phyloP scores from a whole-genome alignment of 2,888 invertebrate genomes.

The Teinopalpus imperialis region DNA sequence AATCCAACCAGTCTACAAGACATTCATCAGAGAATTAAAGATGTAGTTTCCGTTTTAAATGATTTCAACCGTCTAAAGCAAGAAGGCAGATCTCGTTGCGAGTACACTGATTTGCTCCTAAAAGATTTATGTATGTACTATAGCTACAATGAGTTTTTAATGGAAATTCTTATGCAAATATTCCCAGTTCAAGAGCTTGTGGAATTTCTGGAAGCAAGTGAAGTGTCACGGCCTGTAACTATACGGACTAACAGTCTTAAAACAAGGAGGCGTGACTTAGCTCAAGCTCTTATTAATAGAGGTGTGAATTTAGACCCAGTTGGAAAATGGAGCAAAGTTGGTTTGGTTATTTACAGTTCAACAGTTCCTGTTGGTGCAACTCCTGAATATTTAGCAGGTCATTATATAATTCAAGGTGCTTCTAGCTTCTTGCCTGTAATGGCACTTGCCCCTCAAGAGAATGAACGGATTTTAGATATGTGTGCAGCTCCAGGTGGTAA shows the following conservation, averaged over 20 bases:
- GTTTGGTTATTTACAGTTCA: constrained; percentile 96
- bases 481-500: constrained; percentile 99
- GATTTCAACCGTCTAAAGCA: constrained; percentile 89
- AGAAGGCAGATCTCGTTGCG: constrained; percentile 86
- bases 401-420: constrained; percentile 98
- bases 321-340: constrained; percentile 99
- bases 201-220: constrained; percentile 98
- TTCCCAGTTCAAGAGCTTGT: constrained; percentile 93
- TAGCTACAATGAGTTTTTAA: constrained; percentile 97
- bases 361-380: constrained; percentile 99
- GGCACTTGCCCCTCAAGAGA: constrained; percentile 98
- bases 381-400: constrained; percentile 98
- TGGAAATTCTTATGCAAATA: constrained; percentile 94
- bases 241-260: constrained; percentile 98
- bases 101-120: constrained; percentile 90
- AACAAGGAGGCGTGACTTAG: constrained; percentile 94
- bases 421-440: constrained; percentile 98
- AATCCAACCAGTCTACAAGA: constrained; percentile 89
- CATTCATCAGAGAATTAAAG: constrained; percentile 94
- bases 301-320: constrained; percentile 99
- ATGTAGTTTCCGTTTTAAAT: constrained; percentile 89
- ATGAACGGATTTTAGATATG: constrained; percentile 97
- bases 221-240: constrained; percentile 96
- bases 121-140: constrained; percentile 96
- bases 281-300: constrained; percentile 96